Evolutionary conservation across 1,140 invertebrate species (phyloP).

Genomic region (Penaeus indicus): DNA sequence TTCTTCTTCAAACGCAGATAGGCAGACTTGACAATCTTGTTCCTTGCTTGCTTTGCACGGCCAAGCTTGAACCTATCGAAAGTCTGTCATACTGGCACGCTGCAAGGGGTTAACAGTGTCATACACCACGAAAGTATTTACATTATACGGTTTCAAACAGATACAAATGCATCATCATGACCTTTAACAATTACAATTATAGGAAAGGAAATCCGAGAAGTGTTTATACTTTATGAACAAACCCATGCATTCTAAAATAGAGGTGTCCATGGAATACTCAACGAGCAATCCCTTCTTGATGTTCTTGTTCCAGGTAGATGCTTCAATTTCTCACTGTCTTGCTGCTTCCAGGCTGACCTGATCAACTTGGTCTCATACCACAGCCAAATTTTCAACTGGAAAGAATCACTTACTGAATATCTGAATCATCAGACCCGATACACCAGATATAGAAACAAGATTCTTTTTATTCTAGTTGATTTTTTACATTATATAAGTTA

Average conservation of each 20-base stretch:
- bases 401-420: neutral
- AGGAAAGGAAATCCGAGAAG: too few species aligned
- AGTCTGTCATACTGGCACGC: constrained; percentile 87
- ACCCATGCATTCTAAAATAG: too few species aligned
- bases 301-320: constrained; percentile 82
- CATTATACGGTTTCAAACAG: neutral
- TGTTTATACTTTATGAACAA: too few species aligned
- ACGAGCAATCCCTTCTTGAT: constrained; percentile 68
- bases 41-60: constrained; percentile 88
- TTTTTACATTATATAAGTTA: neutral
- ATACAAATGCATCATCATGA: too few species aligned
- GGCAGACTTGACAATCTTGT: constrained; percentile 76
- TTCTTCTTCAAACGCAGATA: constrained; percentile 35
- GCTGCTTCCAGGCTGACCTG: constrained; percentile 85
- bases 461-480: too few species aligned
- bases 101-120: neutral
- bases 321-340: constrained; percentile 82
- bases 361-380: constrained; percentile 88
- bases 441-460: too few species aligned
- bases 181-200: too few species aligned
- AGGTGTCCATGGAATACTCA: neutral
- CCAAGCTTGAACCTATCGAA: constrained; percentile 96
- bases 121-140: neutral
- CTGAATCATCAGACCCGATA: too few species aligned
- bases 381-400: constrained; percentile 85